Base-by-base conservation (phyloP, 2,888 invertebrate species). In the Patella depressa region DNA sequence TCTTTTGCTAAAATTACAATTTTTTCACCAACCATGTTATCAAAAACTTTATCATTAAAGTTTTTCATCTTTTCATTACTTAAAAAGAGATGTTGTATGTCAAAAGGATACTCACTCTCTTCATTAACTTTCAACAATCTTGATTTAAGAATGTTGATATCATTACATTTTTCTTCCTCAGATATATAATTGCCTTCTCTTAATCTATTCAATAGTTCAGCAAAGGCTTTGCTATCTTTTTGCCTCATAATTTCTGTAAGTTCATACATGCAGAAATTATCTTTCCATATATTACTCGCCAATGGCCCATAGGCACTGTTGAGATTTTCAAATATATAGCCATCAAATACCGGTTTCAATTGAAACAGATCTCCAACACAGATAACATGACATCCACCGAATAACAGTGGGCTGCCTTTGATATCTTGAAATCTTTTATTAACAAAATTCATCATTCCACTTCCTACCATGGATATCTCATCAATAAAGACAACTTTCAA, bases 391-490 rank as follows among this genome's bases (percentile, higher is more conserved):
- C 79, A 59, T 45, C 29, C 59, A 59, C 19, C 53, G 65, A 80
- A 81, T 73, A 73, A 72, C 29, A 65, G 29, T 83, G 71, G n/a
- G 81, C 29, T n/a, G 57, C 72, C 71, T 73, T 77, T 79, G 5
- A 83, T n/a, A 65, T 82, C 79, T 54, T 72, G 53, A 15, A 82
- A 57, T 57, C 82, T 70, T 34, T 77, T 73, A 70, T 80, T 57
- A 14, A 83, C 57, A 72, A 53, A 75, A 71, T 78, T 74, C 11
- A 83, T 73, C 79, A 81, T 79, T n/a, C 34, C 53, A n/a, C 14
- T 55, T 12, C 83, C 82, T 54, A 82, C 82, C 82, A 82, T 83
- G 7, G 81, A 82, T 19, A 83, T 78, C 76, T 83, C 83, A 80
- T 83, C 29, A 29, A 29, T 29, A 29, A 29, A 29, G 29, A 29